Evolutionary conservation across 2,888 invertebrate species (phyloP), one percentile per base, ranked within the genome.

Genomic region (Lymantria monacha): DNA sequence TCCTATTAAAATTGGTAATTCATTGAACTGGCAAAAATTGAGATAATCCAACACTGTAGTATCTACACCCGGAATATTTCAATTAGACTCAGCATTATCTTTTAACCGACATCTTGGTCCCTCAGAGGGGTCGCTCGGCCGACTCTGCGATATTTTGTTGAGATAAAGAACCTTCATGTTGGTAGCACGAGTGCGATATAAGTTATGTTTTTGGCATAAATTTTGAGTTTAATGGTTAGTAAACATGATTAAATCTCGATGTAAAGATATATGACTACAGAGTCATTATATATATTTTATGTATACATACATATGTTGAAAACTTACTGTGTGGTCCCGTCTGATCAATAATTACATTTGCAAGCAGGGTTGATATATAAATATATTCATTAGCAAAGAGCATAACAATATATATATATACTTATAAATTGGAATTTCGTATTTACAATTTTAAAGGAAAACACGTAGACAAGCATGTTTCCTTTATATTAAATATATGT

Each of bases 81-180:
- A 82, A 82, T 82, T 82, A 80, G 71, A 76, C 71, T 63, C 61
- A 58, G 62, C 50, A 67, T 70, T 77, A 79, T 81, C 79, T 79
- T 45, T 46, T 54, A 44, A 48, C 58, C 49, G 55, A 57, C 57
- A 76, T 76, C 79, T 69, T 59, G 49, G 59, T 53, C 63, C 55
- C 57, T 54, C 60, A 55, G 58, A 54, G 47, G 55, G 63, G 63
- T 50, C 52, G 48, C 42, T 44, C 57, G 62, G 62, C 41, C 67
- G 70, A 72, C 76, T 74, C 76, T 76, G 76, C 70, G 79, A 79
- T 81, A 70, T 70, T 66, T 71, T 74, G 59, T 55, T 41, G 60
- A 63, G 80, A 80, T 80, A 79, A 70, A 46, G 46, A 42, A 59
- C 62, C 55, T 48, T 51, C 51, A 64, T 59, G 56, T 53, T 46